Conservation (phyloP, 2,113 vertebrate genomes). For the Morphnarchus princeps region DNA sequence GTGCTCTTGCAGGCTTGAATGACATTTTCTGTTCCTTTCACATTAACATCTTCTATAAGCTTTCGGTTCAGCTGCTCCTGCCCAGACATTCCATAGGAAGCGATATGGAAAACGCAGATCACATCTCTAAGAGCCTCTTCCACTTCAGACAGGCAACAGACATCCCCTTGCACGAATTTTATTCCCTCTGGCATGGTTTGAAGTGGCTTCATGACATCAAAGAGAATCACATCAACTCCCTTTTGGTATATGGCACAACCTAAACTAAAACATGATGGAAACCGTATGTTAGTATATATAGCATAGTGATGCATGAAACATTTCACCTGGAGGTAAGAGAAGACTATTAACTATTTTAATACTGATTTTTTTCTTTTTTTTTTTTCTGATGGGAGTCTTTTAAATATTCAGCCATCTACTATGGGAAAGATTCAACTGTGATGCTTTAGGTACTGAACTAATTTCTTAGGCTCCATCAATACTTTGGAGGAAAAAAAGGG, state of each 20-base stretch:
- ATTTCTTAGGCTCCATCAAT: not conserved
- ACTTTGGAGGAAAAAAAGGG: not conserved
- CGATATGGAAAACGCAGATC: slow-evolving; percentile 87
- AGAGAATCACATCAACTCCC: slow-evolving; percentile 80
- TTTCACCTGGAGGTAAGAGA: not conserved
- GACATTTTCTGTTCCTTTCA: slow-evolving; percentile 86
- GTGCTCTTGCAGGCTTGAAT: slow-evolving; percentile 77
- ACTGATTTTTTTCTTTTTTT: not conserved
- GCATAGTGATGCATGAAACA: not conserved
- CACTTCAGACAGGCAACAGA: slow-evolving; percentile 76
- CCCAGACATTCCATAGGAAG: slow-evolving; percentile 96
- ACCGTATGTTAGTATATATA: not conserved
- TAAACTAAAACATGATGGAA: slow-evolving; percentile 74
- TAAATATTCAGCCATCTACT: not conserved
- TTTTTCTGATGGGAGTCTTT: not conserved
- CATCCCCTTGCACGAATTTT: slow-evolving; percentile 79
- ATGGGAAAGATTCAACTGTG: not conserved
- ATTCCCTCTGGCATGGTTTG: slow-evolving; percentile 75
- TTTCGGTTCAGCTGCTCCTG: slow-evolving; percentile 86
- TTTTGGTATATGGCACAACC: slow-evolving; percentile 77
- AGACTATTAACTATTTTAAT: not conserved
- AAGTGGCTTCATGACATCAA: slow-evolving; percentile 77
- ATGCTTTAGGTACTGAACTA: not conserved
- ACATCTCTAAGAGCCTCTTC: slow-evolving; percentile 73
- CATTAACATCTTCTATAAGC: slow-evolving; percentile 85